A percentile compares a stretch with the other conserved stretches of the same genome.
phyloP scores from a whole-genome alignment of 2,888 invertebrate species.

The Rhodophaea formosa region DNA sequence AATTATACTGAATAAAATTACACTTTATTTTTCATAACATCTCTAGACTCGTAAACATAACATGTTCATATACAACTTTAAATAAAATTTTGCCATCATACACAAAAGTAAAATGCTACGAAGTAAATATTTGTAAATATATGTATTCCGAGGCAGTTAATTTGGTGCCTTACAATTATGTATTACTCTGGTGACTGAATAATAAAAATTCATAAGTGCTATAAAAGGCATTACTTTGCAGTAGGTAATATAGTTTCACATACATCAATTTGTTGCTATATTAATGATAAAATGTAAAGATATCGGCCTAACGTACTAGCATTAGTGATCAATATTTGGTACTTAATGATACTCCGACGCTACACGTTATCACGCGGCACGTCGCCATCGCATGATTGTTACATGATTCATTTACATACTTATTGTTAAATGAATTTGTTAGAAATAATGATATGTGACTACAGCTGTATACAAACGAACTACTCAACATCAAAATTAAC shows the following conservation, averaged over 20 bases:
- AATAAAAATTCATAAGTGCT: conserved; percentile 28
- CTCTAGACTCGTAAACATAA: conserved; percentile 49
- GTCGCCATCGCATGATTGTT: conserved; percentile 13
- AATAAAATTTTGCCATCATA: conserved; percentile 34
- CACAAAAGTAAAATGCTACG: conserved; percentile 29
- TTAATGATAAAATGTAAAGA: background rate
- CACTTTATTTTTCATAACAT: conserved; percentile 65
- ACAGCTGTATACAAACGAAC: conserved; percentile 67
- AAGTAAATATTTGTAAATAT: conserved; percentile 33
- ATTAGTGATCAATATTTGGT: conserved; percentile 2
- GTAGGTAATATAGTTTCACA: conserved; percentile 15
- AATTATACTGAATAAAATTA: conserved; percentile 43
- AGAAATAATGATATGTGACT: conserved; percentile 77
- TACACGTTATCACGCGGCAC: background rate
- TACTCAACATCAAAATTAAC: conserved; percentile 70
- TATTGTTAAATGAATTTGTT: conserved; percentile 49
- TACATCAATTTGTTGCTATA: background rate
- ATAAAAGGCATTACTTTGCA: conserved; percentile 24
- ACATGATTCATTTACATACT: conserved; percentile 27
- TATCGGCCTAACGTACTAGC: background rate
- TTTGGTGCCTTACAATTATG: conserved; percentile 41
- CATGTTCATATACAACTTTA: conserved; percentile 52
- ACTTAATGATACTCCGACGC: conserved; percentile 4
- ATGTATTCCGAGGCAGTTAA: conserved; percentile 30
- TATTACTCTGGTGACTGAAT: conserved; percentile 29